phyloP scores from a whole-genome alignment of 2,113 vertebrate species.

The Gorsachius goisagi region DNA sequence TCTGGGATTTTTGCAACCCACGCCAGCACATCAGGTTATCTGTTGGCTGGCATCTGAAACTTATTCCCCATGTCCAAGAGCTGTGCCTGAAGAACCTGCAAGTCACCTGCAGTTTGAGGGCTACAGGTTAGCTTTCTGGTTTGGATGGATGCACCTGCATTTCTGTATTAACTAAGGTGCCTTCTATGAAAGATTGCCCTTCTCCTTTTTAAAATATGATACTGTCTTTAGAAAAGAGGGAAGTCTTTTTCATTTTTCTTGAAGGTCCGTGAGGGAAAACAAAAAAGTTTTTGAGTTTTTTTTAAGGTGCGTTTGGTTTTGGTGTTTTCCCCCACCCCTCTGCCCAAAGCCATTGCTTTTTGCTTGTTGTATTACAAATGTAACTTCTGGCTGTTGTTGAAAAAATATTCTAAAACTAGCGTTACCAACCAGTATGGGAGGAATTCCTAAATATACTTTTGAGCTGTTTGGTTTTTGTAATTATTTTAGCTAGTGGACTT shows the following conservation, averaged over 20 bases:
- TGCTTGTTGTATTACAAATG: background rate
- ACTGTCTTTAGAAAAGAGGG: background rate
- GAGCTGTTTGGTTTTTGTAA: background rate
- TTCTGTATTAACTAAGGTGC: background rate
- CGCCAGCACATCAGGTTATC: background rate
- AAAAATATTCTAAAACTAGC: background rate
- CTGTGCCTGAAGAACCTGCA: background rate
- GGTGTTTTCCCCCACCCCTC: too few relatives aligned
- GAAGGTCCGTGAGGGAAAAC: background rate
- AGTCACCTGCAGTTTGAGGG: background rate
- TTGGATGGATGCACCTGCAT: background rate
- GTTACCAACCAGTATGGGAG: background rate
- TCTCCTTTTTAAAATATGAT: background rate
- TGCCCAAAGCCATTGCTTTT: background rate
- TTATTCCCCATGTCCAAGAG: rapidly evolving
- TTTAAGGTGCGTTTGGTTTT: too few relatives aligned
- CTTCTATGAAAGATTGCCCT: background rate
- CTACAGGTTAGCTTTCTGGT: background rate
- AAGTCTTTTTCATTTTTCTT: background rate
- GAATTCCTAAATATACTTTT: background rate
- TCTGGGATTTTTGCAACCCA: rapidly evolving
- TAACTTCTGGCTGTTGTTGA: background rate
- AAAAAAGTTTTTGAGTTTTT: background rate
- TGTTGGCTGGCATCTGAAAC: background rate
- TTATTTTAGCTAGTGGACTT: background rate